Evolutionary conservation across 2,113 vertebrate species (phyloP), one percentile per base, ranked within the genome.

Genomic region (Zosterops japonicus): DNA sequence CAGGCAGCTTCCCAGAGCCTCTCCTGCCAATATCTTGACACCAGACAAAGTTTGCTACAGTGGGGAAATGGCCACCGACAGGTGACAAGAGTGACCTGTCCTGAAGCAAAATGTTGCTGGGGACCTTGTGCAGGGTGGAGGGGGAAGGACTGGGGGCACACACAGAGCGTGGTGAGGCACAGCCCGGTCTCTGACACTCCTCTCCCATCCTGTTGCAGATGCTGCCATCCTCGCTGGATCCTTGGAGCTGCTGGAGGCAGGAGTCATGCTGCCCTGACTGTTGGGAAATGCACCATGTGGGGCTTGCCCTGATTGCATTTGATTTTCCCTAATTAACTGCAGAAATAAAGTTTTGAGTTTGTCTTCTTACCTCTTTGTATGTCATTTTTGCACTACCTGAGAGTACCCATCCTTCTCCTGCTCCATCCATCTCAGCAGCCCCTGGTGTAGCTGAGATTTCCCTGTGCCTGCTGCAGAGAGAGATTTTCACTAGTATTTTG

Each of bases 161-260:
- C 14, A 57, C 1, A 8, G 1, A 1, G 8, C 24, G 22, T 39
- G 57, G 39, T 2, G 3, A 64, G 49, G 49, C 44, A 39, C 1
- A 5, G 46, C 24, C 11, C 0, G 0, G 25, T 70, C 23, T 15
- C 21, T 87, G 44, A 88, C 18, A 3, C 3, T 52, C 19, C 9
- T 71, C 35, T 93, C 29, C 39, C 9, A 1, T 83, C 7, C 49
- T 8, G 0, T 35, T 86, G 76, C 83, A 94, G 94, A 95, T 83
- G 33, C 28, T 4, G 5, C 63, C 2, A 2, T 29, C 86, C 50
- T 75, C 0, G 0, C 60, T 53, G 47, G 0, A 2, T 44, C 24
- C 52, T 28, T 8, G 7, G 67, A 95, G 49, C 27, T 3, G 14
- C 50, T 16, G 25, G 0, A 4, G 18, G 10, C 64, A 42, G 23